Conservation (phyloP, 2,888 invertebrate species). For the Alloplasta piceator region DNA sequence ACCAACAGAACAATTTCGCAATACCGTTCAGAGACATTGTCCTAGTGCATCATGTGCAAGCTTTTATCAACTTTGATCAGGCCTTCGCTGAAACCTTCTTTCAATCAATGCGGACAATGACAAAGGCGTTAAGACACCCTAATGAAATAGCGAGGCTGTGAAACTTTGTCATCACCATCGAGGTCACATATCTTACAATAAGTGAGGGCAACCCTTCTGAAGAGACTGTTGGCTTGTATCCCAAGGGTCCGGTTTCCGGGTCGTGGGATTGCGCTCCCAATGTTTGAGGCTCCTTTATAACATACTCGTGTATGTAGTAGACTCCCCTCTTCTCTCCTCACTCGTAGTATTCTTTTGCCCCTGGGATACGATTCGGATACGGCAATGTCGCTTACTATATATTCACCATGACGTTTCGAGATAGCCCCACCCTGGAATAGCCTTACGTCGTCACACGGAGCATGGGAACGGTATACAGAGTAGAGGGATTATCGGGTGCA, state of each 20-base stretch:
- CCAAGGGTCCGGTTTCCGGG: conserved; percentile 72
- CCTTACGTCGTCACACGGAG: conserved; percentile 14
- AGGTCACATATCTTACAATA: conserved; percentile 13
- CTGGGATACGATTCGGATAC: conserved; percentile 47
- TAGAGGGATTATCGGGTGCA: conserved; percentile 61
- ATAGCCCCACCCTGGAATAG: neutral
- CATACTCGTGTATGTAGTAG: no score
- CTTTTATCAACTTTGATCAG: no score
- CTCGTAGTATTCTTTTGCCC: conserved; percentile 52
- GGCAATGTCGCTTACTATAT: conserved; percentile 37
- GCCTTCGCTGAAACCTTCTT: neutral
- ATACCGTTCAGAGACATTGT: no score
- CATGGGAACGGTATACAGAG: conserved; percentile 64
- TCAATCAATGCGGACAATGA: neutral
- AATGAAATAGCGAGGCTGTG: neutral
- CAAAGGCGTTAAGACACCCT: neutral
- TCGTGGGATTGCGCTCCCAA: conserved; percentile 70
- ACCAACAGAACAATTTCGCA: no score
- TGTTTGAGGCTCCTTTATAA: neutral
- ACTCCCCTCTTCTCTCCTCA: conserved; percentile 32
- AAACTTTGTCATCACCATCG: conserved; percentile 2
- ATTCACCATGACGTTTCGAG: conserved; percentile 35
- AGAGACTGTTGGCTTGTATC: conserved; percentile 33
- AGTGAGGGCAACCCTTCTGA: conserved; percentile 41
- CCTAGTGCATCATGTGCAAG: no score